Conservation (phyloP, 2,797 vertebrate species). For the Pygocentrus nattereri region DNA sequence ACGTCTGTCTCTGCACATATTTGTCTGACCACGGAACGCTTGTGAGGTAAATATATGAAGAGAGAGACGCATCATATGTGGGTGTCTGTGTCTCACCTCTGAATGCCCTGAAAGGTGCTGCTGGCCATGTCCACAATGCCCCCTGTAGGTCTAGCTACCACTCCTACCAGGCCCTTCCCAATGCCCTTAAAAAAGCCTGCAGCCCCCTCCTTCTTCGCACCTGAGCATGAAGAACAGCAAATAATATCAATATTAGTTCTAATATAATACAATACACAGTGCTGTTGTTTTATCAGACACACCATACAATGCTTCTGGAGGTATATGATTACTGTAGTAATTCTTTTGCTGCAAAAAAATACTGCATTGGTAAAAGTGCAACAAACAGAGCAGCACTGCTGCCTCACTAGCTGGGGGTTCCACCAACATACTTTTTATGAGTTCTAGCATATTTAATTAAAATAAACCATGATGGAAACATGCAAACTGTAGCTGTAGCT, state of each 20-base stretch:
- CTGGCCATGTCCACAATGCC: slow-evolving; percentile 98
- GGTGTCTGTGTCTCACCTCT: slow-evolving; percentile 81
- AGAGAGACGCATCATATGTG: neutral
- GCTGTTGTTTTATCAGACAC: too few species aligned
- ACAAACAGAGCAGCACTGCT: too few species aligned
- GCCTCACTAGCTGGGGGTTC: too few species aligned
- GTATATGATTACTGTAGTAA: too few species aligned
- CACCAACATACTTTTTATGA: too few species aligned
- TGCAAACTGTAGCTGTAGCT: too few species aligned
- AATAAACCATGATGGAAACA: too few species aligned
- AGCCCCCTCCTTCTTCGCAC: slow-evolving; percentile 94
- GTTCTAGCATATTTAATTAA: too few species aligned
- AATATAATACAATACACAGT: too few species aligned
- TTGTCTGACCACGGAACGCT: neutral
- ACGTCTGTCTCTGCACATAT: neutral
- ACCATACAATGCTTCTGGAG: too few species aligned
- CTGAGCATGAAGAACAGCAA: slow-evolving; percentile 68
- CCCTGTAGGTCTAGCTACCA: slow-evolving; percentile 91
- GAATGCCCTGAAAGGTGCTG: slow-evolving; percentile 97
- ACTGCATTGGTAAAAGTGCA: too few species aligned
- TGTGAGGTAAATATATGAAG: neutral
- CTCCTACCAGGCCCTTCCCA: slow-evolving; percentile 95
- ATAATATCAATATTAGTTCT: neutral
- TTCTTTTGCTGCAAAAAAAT: too few species aligned
- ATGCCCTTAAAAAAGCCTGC: slow-evolving; percentile 98